phyloP scores from a whole-genome alignment of 2,888 invertebrate genomes.

The Blastobasis adustella region DNA sequence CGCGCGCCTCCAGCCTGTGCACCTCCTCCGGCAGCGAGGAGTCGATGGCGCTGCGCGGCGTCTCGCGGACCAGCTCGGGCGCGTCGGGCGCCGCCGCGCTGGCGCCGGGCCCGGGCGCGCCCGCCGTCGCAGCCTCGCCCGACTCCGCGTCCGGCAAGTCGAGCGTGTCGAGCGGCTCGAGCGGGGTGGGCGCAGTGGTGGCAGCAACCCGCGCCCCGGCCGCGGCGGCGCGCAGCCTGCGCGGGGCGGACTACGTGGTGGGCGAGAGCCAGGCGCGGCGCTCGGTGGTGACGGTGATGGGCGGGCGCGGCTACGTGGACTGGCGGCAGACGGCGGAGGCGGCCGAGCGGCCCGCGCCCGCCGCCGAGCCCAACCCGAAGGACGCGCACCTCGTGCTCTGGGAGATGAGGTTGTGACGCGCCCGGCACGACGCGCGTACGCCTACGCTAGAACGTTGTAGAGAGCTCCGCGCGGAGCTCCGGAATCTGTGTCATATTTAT shows the following conservation, averaged over 20 bases:
- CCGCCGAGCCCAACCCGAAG: conserved; percentile 83
- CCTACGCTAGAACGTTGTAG: conserved; percentile 22
- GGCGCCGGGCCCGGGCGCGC: conserved; percentile 67
- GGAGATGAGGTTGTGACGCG: conserved; percentile 77
- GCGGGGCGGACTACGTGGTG: conserved; percentile 57
- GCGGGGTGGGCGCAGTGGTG: conserved; percentile 31
- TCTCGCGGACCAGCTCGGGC: conserved; percentile 84
- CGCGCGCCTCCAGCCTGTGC: conserved; percentile 85
- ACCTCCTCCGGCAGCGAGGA: conserved; percentile 92
- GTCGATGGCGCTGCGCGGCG: conserved; percentile 83
- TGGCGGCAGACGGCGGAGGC: conserved; percentile 85
- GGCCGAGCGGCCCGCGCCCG: conserved; percentile 68
- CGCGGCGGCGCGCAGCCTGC: conserved; percentile 51
- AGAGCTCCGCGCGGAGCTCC: conserved; percentile 20
- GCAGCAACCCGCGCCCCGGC: conserved; percentile 26
- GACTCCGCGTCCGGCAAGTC: conserved; percentile 60
- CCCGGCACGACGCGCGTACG: conserved; percentile 13
- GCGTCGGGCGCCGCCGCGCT: conserved; percentile 78
- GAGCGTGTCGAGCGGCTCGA: conserved; percentile 49
- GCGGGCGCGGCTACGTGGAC: conserved; percentile 91
- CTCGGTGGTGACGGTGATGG: conserved; percentile 90
- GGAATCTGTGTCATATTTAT: conserved; percentile 47
- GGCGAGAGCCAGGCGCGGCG: conserved; percentile 72
- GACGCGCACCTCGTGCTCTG: conserved; percentile 93
- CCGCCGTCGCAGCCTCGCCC: conserved; percentile 62